phyloP scores from a whole-genome alignment of 2,888 invertebrate genomes.

The Conistra vaccinii region DNA sequence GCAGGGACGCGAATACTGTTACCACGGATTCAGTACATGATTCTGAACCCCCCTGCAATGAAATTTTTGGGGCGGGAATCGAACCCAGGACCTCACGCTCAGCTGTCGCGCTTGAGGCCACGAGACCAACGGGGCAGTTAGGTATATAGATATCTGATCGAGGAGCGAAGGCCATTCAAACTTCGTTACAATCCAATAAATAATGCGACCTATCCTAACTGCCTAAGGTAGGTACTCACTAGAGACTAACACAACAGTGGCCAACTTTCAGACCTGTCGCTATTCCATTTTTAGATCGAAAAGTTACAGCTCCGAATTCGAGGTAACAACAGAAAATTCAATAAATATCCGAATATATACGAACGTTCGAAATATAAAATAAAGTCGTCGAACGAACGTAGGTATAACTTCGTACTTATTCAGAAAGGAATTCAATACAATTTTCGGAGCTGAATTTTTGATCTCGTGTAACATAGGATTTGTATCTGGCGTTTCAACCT shows the following conservation, averaged over 20 bases:
- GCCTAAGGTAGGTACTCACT: background rate
- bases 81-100: too few relatives aligned
- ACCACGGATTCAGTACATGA: too few relatives aligned
- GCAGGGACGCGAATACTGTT: too few relatives aligned
- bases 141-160: background rate
- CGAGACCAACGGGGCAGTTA: too few relatives aligned
- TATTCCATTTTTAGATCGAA: constrained; percentile 11
- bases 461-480: constrained; percentile 46
- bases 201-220: constrained; percentile 1
- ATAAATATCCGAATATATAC: constrained; percentile 17
- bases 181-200: constrained; percentile 15
- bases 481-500: constrained; percentile 25
- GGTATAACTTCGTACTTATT: constrained; percentile 15
- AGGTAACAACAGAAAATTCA: constrained; percentile 25
- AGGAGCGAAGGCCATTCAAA: background rate
- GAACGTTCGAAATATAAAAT: constrained; percentile 35
- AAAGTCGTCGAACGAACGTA: constrained; percentile 17
- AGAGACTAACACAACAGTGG: background rate
- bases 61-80: too few relatives aligned
- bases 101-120: too few relatives aligned
- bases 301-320: constrained; percentile 20
- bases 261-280: constrained; percentile 19
- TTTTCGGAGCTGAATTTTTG: constrained; percentile 45
- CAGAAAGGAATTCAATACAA: constrained; percentile 55
- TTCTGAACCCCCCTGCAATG: too few relatives aligned